Conservation (phyloP, 2,888 invertebrate genomes). For the Ypsolopha scabrella region DNA sequence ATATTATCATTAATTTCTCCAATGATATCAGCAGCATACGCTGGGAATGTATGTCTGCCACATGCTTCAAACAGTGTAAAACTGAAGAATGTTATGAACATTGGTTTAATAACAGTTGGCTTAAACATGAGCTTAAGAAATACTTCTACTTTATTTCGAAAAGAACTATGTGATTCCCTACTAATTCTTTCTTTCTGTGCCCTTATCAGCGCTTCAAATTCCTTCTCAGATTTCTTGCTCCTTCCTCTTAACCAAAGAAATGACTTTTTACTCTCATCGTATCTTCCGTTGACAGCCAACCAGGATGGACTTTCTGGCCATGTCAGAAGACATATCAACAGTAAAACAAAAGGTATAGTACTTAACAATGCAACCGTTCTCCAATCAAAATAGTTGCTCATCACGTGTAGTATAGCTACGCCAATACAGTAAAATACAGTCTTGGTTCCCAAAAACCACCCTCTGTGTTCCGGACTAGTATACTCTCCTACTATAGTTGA, state of each 20-base stretch:
- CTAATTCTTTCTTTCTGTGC: slow-evolving; percentile 20
- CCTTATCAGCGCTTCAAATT: slow-evolving; percentile 27
- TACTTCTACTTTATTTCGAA: slow-evolving; percentile 9
- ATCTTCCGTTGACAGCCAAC: neutral
- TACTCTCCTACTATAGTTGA: too few species aligned
- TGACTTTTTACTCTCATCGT: neutral
- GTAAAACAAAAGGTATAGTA: neutral
- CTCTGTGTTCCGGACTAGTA: too few species aligned
- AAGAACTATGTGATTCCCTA: slow-evolving; percentile 9
- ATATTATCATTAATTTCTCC: neutral
- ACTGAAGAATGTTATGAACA: slow-evolving; percentile 24
- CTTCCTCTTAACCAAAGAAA: slow-evolving; percentile 4
- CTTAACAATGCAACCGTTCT: neutral
- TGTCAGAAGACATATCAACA: too few species aligned
- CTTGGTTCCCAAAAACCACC: too few species aligned
- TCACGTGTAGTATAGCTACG: neutral
- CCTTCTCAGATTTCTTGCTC: slow-evolving; percentile 14
- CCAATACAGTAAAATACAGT: too few species aligned
- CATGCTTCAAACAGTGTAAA: slow-evolving; percentile 28
- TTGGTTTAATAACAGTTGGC: slow-evolving; percentile 34
- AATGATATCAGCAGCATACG: slow-evolving; percentile 35
- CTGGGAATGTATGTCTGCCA: slow-evolving; percentile 40
- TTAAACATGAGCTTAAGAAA: slow-evolving; percentile 27
- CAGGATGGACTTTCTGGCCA: too few species aligned
- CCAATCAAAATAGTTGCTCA: neutral